Percentiles rank a stretch among this genome's conserved stretches.
These are phyloP conservation scores for Pristionchus maxplancki DNA, from an alignment of 2,888 invertebrate genomes.

Conservation along the genomic window DNA sequence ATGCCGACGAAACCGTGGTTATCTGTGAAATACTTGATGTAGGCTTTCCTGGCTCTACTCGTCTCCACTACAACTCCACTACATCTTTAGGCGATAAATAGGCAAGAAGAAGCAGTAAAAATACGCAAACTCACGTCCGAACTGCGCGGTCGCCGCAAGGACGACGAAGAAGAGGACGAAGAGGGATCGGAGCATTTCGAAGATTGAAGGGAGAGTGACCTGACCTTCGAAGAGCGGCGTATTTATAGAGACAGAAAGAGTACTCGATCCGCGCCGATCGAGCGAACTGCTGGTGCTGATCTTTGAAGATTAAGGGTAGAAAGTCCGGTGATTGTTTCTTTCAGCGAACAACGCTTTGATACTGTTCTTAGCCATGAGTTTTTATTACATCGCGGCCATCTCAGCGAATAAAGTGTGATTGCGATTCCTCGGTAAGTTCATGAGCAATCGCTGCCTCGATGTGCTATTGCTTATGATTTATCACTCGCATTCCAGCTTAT, in stretches of 20 bases:
- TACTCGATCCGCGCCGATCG: neutral
- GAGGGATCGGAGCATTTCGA: neutral
- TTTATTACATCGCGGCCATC: no score
- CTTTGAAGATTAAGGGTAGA: neutral
- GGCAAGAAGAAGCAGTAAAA: neutral
- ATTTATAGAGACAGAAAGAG: neutral
- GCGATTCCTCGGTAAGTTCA: no score
- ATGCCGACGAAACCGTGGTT: neutral
- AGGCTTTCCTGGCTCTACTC: no score
- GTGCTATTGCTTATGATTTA: no score
- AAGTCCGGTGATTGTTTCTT: no score
- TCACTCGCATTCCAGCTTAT: no score
- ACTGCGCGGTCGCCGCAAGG: neutral
- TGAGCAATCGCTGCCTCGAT: no score
- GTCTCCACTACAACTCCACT: no score
- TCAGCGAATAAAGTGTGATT: no score
- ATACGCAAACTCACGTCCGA: neutral
- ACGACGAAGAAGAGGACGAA: slow-evolving; percentile 1
- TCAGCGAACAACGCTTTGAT: no score
- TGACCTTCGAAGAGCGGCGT: neutral
- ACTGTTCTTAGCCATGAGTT: no score
- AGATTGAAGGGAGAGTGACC: neutral
- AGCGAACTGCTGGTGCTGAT: neutral
- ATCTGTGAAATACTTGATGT: neutral
- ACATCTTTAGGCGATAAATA: no score